Base-by-base conservation (phyloP, 2,113 vertebrate genomes). In the Microcebus murinus region DNA sequence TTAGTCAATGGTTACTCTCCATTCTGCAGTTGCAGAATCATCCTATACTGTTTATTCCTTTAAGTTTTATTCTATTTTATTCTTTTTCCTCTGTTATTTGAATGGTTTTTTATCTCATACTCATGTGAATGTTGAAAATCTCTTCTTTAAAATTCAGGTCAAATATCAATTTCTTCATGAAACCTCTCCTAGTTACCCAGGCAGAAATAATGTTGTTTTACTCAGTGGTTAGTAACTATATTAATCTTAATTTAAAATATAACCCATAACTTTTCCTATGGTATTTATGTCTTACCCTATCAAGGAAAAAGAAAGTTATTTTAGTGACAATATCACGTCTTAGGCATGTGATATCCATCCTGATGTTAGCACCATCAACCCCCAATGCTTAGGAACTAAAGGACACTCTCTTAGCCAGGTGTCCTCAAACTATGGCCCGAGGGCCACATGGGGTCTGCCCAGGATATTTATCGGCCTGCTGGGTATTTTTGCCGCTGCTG, bases 101-200 rank as follows among this genome's bases (percentile, higher is more conserved):
- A 39, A n/a, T 65, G 23, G 0, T 9, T 79, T 91, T 85, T 85
- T 27, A 76, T 77, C 3, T 20, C 45, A 39, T n/a, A 34, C 8
- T 70, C 36, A 48, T n/a, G 18, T 76, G 45, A 81, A 82, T 18
- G 23, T 34, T 61, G 13, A 87, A 65, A 82, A 21, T 82, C 7
- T 65, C 50, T 74, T 95, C 29, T 82, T 84, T 73, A 14, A 83
- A 65, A 11, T 91, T 90, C 74, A 57, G 14, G 42, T 8, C 20
- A 95, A 55, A 87, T 48, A 4, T 77, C 15, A 86, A 21, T 13
- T 57, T 39, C 15, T 84, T 57, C 21, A 45, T 57, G 34, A 93
- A 82, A 61, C 25, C 39, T 55, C 81, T 20, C 57, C 21, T 52
- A 57, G 61, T 71, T n/a, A 39, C 3, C 25, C 27, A 68, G 42